Evolutionary conservation across 2,797 vertebrate species (phyloP).

Genomic region (Ceryle rudis): DNA sequence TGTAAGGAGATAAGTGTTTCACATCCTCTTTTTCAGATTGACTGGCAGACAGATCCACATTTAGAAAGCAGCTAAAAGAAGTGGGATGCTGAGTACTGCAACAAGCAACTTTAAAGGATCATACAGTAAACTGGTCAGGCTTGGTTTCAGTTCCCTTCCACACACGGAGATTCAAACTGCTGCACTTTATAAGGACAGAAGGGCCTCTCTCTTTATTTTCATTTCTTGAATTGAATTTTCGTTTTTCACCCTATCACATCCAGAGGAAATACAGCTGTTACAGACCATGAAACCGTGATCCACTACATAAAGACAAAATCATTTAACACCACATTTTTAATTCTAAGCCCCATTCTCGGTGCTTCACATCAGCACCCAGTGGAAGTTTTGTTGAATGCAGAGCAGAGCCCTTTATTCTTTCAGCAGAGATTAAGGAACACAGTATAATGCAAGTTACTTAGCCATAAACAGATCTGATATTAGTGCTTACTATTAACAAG

Average conservation of each 20-base stretch:
- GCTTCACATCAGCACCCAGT: background rate
- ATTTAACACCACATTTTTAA: background rate
- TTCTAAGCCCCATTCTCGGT: background rate
- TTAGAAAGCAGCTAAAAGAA: background rate
- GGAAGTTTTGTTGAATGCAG: background rate
- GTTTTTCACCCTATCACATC: background rate
- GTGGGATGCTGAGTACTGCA: background rate
- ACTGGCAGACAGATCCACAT: background rate
- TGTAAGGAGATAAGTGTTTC: background rate
- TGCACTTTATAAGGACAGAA: background rate
- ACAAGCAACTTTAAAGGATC: background rate
- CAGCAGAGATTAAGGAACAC: background rate
- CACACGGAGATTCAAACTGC: background rate
- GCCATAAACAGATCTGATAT: background rate
- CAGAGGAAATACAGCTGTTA: background rate
- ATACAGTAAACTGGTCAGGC: background rate
- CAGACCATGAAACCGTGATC: background rate
- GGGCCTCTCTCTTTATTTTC: background rate
- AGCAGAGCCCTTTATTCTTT: background rate
- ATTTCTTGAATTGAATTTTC: background rate
- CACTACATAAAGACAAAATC: background rate
- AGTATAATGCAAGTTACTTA: background rate
- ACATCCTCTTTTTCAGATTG: background rate
- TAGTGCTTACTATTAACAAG: background rate
- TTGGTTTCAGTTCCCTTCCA: constrained; percentile 13